Conservation (phyloP, 1,140 invertebrate species). For the Tribolium madens region DNA sequence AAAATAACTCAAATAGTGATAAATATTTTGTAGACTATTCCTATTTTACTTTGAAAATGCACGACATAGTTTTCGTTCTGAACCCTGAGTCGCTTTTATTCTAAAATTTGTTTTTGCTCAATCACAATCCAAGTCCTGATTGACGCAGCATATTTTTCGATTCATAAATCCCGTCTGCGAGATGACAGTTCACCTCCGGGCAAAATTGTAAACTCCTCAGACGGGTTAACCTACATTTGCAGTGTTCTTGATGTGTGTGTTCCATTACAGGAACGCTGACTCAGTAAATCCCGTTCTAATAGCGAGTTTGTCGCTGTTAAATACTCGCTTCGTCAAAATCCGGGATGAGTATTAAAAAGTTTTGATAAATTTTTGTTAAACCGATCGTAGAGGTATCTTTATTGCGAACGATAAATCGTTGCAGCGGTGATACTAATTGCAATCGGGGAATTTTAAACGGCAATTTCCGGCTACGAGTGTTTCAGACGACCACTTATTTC, state of each 20-base stretch:
- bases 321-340: neutral
- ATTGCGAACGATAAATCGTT: conserved; percentile 10
- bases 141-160: neutral
- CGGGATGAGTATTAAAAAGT: neutral
- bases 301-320: neutral
- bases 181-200: neutral
- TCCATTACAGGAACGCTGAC: neutral
- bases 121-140: neutral
- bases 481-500: conserved; percentile 31
- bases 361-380: neutral
- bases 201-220: neutral
- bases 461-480: conserved; percentile 16
- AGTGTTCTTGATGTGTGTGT: neutral
- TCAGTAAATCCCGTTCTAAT: neutral
- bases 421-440: conserved; percentile 13
- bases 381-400: neutral
- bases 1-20: too few species aligned
- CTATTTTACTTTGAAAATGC: too few species aligned
- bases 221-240: neutral
- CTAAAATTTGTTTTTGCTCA: neutral
- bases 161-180: neutral
- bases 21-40: too few species aligned
- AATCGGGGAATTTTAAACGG: conserved; percentile 15
- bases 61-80: too few species aligned
- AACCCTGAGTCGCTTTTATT: too few species aligned